Evolutionary conservation across 2,797 vertebrate genomes (phyloP).

Genomic region (Simalia tracyae): DNA sequence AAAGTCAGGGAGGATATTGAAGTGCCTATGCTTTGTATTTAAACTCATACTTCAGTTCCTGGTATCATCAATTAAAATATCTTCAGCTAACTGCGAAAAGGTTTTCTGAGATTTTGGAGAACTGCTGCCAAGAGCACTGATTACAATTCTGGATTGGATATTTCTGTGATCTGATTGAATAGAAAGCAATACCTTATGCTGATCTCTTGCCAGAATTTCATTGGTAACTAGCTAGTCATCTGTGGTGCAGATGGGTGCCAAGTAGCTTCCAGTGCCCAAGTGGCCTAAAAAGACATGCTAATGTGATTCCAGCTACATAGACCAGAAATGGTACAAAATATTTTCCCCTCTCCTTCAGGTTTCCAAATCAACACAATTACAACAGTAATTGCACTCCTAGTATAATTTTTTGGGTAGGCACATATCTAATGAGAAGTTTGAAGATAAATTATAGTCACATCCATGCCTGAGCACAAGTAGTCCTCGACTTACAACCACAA

Average conservation of each 20-base stretch:
- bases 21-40: neutral
- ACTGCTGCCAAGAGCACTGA: neutral
- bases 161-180: conserved; percentile 1
- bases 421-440: conserved; percentile 21
- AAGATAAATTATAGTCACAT: neutral
- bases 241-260: neutral
- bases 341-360: neutral
- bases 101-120: neutral
- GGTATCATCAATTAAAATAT: neutral
- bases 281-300: neutral
- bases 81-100: neutral
- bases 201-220: neutral
- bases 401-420: neutral
- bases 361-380: conserved; percentile 13
- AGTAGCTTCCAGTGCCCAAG: neutral
- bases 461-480: no score
- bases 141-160: neutral
- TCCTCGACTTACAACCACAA: no score
- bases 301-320: neutral
- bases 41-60: neutral
- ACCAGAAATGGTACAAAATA: neutral
- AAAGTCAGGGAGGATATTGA: neutral
- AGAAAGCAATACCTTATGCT: conserved; percentile 6
- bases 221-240: neutral
- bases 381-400: neutral